A percentile compares a stretch with the other conserved stretches of the same genome.
phyloP scores from a whole-genome alignment of 2,888 invertebrate genomes.

The Chorisops tibialis region DNA sequence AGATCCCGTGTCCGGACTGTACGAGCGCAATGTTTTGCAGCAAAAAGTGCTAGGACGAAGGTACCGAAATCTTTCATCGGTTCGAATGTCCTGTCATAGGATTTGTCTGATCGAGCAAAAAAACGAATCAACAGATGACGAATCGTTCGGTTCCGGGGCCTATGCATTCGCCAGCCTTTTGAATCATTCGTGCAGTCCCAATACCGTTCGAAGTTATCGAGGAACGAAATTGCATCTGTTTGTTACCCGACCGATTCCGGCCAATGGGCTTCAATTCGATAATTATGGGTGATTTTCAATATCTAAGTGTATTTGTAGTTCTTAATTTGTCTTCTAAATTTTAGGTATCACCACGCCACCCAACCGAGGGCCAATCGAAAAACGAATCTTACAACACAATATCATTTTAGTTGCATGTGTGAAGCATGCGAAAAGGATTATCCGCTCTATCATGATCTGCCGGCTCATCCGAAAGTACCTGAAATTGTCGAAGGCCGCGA shows the following conservation, averaged over 20 bases:
- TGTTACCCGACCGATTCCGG: slow-evolving; percentile 65
- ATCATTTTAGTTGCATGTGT: slow-evolving; percentile 76
- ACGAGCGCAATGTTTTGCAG: slow-evolving; percentile 50
- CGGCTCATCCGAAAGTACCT: too few relatives aligned
- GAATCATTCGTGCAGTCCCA: slow-evolving; percentile 86
- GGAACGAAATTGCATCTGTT: slow-evolving; percentile 57
- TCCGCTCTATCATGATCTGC: too few relatives aligned
- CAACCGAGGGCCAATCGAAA: slow-evolving; percentile 57
- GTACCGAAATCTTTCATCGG: slow-evolving; percentile 68
- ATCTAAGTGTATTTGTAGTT: slow-evolving; percentile 7
- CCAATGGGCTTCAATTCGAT: slow-evolving; percentile 71
- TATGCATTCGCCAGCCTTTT: slow-evolving; percentile 76
- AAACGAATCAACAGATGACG: slow-evolving; percentile 48
- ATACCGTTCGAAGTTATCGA: slow-evolving; percentile 65
- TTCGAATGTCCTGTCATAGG: slow-evolving; percentile 72
- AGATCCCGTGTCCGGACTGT: slow-evolving; percentile 49
- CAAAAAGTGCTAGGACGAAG: slow-evolving; percentile 51
- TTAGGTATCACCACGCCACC: slow-evolving; percentile 74
- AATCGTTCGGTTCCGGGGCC: slow-evolving; percentile 58
- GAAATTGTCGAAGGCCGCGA: slow-evolving; percentile 41
- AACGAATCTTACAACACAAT: slow-evolving; percentile 64
- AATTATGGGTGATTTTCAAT: slow-evolving; percentile 69
- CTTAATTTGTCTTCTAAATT: too few relatives aligned
- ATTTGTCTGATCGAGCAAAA: slow-evolving; percentile 59
- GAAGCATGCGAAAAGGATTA: too few relatives aligned